Percentiles rank a stretch among this genome's conserved stretches.
Conservation (phyloP, 2,888 invertebrate species). For the Mycogona germanica region DNA sequence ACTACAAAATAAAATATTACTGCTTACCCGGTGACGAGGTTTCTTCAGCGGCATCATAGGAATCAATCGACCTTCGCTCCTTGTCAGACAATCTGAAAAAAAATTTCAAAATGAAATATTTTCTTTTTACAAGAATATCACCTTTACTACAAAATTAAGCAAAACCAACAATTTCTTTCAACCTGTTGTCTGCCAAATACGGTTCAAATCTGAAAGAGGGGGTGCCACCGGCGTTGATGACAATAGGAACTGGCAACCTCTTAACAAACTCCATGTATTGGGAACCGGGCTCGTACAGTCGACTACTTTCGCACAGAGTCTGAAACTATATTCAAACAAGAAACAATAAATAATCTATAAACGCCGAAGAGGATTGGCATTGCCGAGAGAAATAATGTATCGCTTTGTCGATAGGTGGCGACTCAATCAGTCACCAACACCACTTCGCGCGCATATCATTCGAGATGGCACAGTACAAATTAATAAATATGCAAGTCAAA, state of each 20-base stretch:
- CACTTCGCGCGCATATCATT: too few relatives aligned
- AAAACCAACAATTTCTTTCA: slow-evolving; percentile 7
- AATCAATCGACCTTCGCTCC: slow-evolving; percentile 22
- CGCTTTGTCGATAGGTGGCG: too few relatives aligned
- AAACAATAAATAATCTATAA: slow-evolving; percentile 1
- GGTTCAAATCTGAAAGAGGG: slow-evolving; percentile 33
- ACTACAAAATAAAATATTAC: too few relatives aligned
- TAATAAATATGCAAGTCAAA: neutral
- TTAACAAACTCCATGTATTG: slow-evolving; percentile 42
- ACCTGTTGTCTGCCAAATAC: slow-evolving; percentile 27
- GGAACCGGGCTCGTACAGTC: slow-evolving; percentile 41
- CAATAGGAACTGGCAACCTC: slow-evolving; percentile 31
- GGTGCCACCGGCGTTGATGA: slow-evolving; percentile 21
- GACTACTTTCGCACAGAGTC: slow-evolving; percentile 38
- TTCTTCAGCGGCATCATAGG: slow-evolving; percentile 13
- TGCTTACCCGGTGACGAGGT: neutral
- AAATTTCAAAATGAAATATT: neutral
- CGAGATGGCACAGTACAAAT: neutral
- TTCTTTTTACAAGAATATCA: neutral
- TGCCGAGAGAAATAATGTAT: too few relatives aligned
- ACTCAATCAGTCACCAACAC: too few relatives aligned
- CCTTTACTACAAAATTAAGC: slow-evolving; percentile 10
- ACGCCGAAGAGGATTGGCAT: neutral
- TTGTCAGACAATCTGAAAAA: slow-evolving; percentile 17
- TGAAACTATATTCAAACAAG: slow-evolving; percentile 32